Evolutionary conservation across 2,113 vertebrate genomes (phyloP), one percentile per base, ranked within the genome.

Genomic region (Semnornis frantzii): DNA sequence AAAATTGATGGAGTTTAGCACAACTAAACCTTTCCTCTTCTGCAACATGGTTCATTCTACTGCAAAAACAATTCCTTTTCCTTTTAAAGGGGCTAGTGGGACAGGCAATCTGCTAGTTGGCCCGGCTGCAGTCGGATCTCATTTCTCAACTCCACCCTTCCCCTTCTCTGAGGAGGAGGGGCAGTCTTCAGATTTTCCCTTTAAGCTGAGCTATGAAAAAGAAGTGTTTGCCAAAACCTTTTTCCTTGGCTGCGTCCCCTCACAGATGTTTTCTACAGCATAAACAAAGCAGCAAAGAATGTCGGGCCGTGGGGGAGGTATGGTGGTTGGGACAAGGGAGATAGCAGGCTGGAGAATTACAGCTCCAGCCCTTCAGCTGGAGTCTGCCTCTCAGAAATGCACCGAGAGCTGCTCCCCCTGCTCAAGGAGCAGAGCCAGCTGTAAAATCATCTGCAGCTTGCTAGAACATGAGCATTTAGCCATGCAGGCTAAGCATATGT

Each of bases 261-360:
- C 92, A 16, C 97, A 98, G 97, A 97, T 98, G 97, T 97, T 97
- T 97, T 98, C 94, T 95, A 59, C 95, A 97, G 93, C 87, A 96
- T 95, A 98, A 98, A 98, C 96, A 98, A 96, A 93, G 94, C 80
- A 91, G 87, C 95, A 95, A 97, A 95, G 97, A 98, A 97, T 97
- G 97, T 89, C 13, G 6, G 93, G 94, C 94, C 93, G 72, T 0
- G 46, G 90, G 82, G 87, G 66, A 75, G 93, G 96, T 76, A 59
- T 5, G 0, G 64, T 82, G 57, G 68, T 70, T 84, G 59, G 63
- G 62, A 48, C 2, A 2, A 70, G 50, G 77, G 68, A 93, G 96
- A 83, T 44, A 90, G 85, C n/a, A 55, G 74, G 68, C 83, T 81
- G 70, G 65, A 95, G 82, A 93, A 85, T 95, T 76, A 89, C 66